Base-by-base conservation (phyloP, 1,140 invertebrate genomes). In the Theocolax elegans region DNA sequence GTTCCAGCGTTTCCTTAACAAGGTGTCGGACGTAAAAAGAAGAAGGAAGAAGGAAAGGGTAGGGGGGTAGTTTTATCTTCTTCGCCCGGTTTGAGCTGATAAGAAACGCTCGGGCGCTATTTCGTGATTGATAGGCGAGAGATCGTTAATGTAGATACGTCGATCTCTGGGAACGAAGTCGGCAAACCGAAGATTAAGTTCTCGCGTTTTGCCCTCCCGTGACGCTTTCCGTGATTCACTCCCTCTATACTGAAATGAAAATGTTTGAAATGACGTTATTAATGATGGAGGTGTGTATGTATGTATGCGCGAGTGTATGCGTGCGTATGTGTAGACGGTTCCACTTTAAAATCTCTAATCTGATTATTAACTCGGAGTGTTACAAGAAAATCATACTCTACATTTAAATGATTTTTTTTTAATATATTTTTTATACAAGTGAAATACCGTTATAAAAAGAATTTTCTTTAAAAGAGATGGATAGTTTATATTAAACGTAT, bases 61-160 rank as follows among this genome's bases (percentile, higher is more conserved):
- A n/a, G n/a, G 38, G 9, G 38, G 4, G 12, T 31, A 44, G 21
- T 31, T 67, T 35, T 46, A 58, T 67, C 25, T 58, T 67, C 40
- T 23, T 67, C 17, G 1, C 10, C 27, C 1, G 2, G 3, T 29
- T 21, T 13, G 6, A 2, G 3, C n/a, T 56, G 51, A 67, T 58
- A 67, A 67, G 40, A 44, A 44, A 31, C 60, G 31, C 40, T 10
- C 17, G n/a, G n/a, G 15, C 6, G 2, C n/a, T 35, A 67, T 56
- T 59, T 59, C 21, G 67, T 62, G 58, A 68, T 68, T 60, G 67
- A 68, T 68, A 53, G 56, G 31, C 67, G 10, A 42, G 23, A 67
- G 67, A 68, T 68, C 35, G 31, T 9, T 29, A 62, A 68, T 68
- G 67, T 15, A 42, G 67, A 68, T 68, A 68, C 67, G 67, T 68